These are phyloP conservation scores for Tichodroma muraria DNA, from an alignment of 2,113 vertebrate genomes.

Conservation along the genomic window DNA sequence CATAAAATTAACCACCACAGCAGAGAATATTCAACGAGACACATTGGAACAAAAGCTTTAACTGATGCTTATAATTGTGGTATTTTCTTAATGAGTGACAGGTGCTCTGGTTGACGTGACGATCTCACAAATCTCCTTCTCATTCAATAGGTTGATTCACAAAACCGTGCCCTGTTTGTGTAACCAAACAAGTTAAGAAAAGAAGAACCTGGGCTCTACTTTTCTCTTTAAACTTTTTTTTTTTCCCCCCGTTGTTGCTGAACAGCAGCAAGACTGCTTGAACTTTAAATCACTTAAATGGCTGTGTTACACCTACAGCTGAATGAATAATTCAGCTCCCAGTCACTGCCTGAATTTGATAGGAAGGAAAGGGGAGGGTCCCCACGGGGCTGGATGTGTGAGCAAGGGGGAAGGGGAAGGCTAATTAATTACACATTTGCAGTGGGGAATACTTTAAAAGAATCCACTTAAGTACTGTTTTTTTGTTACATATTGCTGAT, in stretches of 20 bases:
- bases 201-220: neutral
- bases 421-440: slow-evolving; percentile 85
- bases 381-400: slow-evolving; percentile 72
- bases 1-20: slow-evolving; percentile 17
- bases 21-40: neutral
- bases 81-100: slow-evolving; percentile 35
- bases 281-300: slow-evolving; percentile 48
- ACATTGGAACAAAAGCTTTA: slow-evolving; percentile 33
- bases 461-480: slow-evolving; percentile 61
- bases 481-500: slow-evolving; percentile 48
- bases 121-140: neutral
- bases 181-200: slow-evolving; percentile 7
- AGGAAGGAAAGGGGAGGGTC: slow-evolving; percentile 55
- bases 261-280: slow-evolving; percentile 13
- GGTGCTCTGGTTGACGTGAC: slow-evolving; percentile 19
- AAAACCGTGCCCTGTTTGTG: neutral
- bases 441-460: slow-evolving; percentile 78
- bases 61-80: neutral
- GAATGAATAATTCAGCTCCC: slow-evolving; percentile 60
- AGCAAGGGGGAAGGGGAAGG: slow-evolving; percentile 55
- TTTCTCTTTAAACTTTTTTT: slow-evolving; percentile 24
- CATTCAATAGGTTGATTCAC: slow-evolving; percentile 35
- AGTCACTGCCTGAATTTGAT: slow-evolving; percentile 56
- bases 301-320: slow-evolving; percentile 59
- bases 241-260: neutral